Percentiles rank a stretch among this genome's conserved stretches.
phyloP scores from a whole-genome alignment of 2,113 vertebrate species.

The Balaeniceps rex region DNA sequence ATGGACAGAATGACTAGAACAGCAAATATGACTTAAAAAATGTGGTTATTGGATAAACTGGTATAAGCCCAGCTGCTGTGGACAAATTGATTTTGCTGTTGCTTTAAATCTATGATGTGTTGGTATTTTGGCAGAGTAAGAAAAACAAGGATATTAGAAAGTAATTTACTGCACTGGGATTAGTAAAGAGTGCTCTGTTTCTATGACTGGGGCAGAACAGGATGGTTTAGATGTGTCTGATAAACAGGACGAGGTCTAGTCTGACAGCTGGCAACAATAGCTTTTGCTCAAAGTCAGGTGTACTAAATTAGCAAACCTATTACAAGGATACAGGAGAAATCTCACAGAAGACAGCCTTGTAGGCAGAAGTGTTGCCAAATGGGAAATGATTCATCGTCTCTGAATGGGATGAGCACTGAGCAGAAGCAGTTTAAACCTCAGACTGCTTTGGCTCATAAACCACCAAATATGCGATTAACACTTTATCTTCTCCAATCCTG shows the following conservation, averaged over 20 bases:
- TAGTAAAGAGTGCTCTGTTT: constrained; percentile 23
- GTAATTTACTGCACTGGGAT: constrained; percentile 35
- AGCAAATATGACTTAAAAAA: not conserved
- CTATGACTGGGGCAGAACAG: not conserved
- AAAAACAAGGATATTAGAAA: constrained; percentile 58
- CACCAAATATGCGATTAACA: constrained; percentile 58
- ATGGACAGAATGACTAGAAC: not conserved
- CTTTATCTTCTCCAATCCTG: constrained; percentile 29
- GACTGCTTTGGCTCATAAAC: constrained; percentile 58
- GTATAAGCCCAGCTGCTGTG: not conserved
- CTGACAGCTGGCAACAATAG: constrained; percentile 62
- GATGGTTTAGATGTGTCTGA: constrained; percentile 54
- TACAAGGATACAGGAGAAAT: constrained; percentile 61
- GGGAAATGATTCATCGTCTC: constrained; percentile 83
- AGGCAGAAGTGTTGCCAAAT: constrained; percentile 74
- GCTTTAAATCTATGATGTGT: constrained; percentile 35
- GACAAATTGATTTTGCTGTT: constrained; percentile 43
- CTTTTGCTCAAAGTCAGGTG: constrained; percentile 60
- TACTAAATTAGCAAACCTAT: constrained; percentile 65
- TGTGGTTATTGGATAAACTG: not conserved
- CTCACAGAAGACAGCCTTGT: constrained; percentile 58
- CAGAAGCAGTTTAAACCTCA: constrained; percentile 73
- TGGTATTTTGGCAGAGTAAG: constrained; percentile 51
- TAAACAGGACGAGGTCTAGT: constrained; percentile 70
- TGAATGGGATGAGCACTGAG: constrained; percentile 74